Evolutionary conservation across 2,113 vertebrate genomes (phyloP).

Genomic region (Ornithorhynchus anatinus): DNA sequence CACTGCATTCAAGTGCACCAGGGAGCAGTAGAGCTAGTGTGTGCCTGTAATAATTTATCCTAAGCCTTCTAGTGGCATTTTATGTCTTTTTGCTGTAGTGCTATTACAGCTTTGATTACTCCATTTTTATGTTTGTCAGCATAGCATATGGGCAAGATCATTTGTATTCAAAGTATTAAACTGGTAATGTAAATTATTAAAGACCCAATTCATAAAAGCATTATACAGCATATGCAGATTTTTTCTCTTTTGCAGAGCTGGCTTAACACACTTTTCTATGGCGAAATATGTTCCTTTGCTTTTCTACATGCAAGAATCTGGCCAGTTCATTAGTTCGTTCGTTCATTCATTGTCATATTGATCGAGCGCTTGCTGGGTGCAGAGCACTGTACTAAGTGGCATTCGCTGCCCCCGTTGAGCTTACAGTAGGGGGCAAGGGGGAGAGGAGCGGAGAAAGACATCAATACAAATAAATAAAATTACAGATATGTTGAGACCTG

Average conservation of each 20-base stretch:
- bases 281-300: accelerated
- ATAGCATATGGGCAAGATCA: constrained; percentile 69
- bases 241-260: constrained; percentile 28
- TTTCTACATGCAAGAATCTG: too few relatives aligned
- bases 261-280: background rate
- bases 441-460: too few relatives aligned
- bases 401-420: too few relatives aligned
- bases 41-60: constrained; percentile 68
- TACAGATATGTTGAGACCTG: too few relatives aligned
- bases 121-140: constrained; percentile 75
- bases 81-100: constrained; percentile 69
- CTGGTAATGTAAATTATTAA: constrained; percentile 75
- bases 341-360: too few relatives aligned
- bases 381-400: too few relatives aligned
- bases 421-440: too few relatives aligned
- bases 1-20: constrained; percentile 60
- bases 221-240: constrained; percentile 64
- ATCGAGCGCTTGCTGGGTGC: too few relatives aligned
- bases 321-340: too few relatives aligned
- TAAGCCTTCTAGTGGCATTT: constrained; percentile 68
- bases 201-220: constrained; percentile 71
- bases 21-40: constrained; percentile 62
- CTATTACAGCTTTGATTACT: constrained; percentile 74
- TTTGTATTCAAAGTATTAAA: constrained; percentile 76
- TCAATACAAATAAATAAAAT: too few relatives aligned